Base-by-base conservation (phyloP, 2,888 invertebrate genomes). In the Sphaerophoria rueppellii region DNA sequence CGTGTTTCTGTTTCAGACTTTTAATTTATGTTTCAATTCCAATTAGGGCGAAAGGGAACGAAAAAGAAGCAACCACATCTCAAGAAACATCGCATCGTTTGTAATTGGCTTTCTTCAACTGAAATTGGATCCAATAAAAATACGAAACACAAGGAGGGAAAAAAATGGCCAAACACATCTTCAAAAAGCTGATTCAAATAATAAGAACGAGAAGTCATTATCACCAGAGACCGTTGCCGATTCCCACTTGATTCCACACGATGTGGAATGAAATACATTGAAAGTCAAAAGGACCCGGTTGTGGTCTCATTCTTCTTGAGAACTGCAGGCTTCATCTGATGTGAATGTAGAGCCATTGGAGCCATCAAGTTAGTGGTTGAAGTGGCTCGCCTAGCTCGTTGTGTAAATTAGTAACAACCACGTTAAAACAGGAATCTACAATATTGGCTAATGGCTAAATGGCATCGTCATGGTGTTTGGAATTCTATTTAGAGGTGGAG, bases 11-110 rank as follows among this genome's bases (percentile, higher is more conserved):
- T 69, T 89, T 89, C 89, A 88, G 91, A 90, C 90, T 90, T 90
- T 91, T 91, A 91, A 91, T 91, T 91, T 91, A 91, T 91, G 91
- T 91, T 91, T 91, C 91, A 89, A 89, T 91, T 90, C 90, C 91
- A 91, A 91, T 91, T 91, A 91, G 90, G 89, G 87, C n/a, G 86
- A 81, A 87, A 54, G 54, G 88, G 87, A 88, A 37, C 52, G 52
- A 54, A 88, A 87, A 88, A 88, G 87, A 57, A 70, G 11, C 6
- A 9, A 83, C 83, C 75, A 83, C 83, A 60, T 76, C 63, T 69
- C 61, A 16, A 72, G 72, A 61, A 57, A 50, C 65, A 65, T 65
- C 12, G 57, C 67, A 75, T 24, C 24, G 24, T 24, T 24, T 24
- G 76, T 85, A 85, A 85, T 85, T 85, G 85, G 85, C 85, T 85